phyloP scores from a whole-genome alignment of 2,888 invertebrate genomes.

The Drepana falcataria region DNA sequence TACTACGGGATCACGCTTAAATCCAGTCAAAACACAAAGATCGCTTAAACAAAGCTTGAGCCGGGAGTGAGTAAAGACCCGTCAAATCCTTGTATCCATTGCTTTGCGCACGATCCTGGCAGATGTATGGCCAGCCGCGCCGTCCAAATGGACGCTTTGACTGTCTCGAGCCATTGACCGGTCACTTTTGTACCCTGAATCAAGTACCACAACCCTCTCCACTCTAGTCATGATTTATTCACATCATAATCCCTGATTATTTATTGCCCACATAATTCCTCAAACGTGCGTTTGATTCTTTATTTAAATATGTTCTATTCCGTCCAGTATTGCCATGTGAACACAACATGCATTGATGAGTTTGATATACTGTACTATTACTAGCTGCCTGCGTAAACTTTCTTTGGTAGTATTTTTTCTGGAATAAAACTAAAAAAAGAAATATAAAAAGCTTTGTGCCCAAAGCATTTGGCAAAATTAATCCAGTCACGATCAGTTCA shows the following conservation, averaged over 20 bases:
- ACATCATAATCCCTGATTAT: slow-evolving; percentile 1
- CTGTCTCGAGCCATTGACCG: slow-evolving; percentile 51
- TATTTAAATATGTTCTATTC: not conserved
- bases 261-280: not conserved
- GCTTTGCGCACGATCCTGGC: slow-evolving; percentile 61
- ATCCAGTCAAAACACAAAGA: slow-evolving; percentile 34
- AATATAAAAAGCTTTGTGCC: too few relatives aligned
- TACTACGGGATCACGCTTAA: slow-evolving; percentile 1
- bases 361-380: too few relatives aligned
- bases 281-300: not conserved
- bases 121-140: slow-evolving; percentile 54
- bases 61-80: slow-evolving; percentile 53
- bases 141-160: slow-evolving; percentile 13
- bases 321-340: too few relatives aligned
- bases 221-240: slow-evolving; percentile 22
- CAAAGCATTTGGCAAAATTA: too few relatives aligned
- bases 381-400: too few relatives aligned
- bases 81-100: slow-evolving; percentile 66
- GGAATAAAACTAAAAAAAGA: too few relatives aligned
- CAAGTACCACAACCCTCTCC: slow-evolving; percentile 30
- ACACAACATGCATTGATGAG: too few relatives aligned
- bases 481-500: too few relatives aligned
- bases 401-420: too few relatives aligned
- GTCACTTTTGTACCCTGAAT: slow-evolving; percentile 37
- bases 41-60: slow-evolving; percentile 57